Conservation (phyloP, 2,113 vertebrate genomes). For the Ursus arctos region DNA sequence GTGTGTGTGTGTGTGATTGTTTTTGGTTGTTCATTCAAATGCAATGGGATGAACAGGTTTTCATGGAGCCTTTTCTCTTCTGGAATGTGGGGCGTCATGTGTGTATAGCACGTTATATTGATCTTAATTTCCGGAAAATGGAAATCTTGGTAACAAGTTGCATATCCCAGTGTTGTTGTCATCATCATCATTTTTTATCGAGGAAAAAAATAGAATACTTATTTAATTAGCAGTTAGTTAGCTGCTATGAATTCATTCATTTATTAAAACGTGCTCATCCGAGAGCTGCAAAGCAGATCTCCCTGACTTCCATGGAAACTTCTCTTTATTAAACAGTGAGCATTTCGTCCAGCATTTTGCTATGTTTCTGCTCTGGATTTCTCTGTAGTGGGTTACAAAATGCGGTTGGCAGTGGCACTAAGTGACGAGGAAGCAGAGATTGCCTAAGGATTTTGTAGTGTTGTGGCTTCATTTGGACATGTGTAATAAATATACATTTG, state of each 20-base stretch:
- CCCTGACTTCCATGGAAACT: slow-evolving; percentile 81
- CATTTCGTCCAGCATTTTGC: slow-evolving; percentile 84
- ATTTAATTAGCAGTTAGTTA: slow-evolving; percentile 68
- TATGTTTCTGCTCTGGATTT: slow-evolving; percentile 82
- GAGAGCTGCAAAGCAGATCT: slow-evolving; percentile 81
- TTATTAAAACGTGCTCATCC: slow-evolving; percentile 80
- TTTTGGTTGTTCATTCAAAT: slow-evolving; percentile 48
- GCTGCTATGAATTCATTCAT: slow-evolving; percentile 3
- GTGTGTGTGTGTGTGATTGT: neutral
- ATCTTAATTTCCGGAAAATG: slow-evolving; percentile 47
- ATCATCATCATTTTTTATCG: neutral
- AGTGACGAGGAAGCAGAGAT: slow-evolving; percentile 84
- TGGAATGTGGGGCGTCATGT: neutral
- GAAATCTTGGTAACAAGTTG: slow-evolving; percentile 22
- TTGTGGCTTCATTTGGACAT: slow-evolving; percentile 84
- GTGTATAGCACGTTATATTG: neutral
- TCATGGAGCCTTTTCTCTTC: neutral
- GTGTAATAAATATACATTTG: slow-evolving; percentile 80
- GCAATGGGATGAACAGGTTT: neutral
- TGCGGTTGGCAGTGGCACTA: slow-evolving; percentile 83
- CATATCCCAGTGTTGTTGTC: neutral
- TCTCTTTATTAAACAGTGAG: slow-evolving; percentile 80
- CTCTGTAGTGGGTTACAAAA: slow-evolving; percentile 83
- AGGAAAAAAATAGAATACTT: slow-evolving; percentile 21
- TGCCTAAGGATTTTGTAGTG: slow-evolving; percentile 83